Base-by-base conservation (phyloP, 1,140 invertebrate species). In the Heterodera schachtii region DNA sequence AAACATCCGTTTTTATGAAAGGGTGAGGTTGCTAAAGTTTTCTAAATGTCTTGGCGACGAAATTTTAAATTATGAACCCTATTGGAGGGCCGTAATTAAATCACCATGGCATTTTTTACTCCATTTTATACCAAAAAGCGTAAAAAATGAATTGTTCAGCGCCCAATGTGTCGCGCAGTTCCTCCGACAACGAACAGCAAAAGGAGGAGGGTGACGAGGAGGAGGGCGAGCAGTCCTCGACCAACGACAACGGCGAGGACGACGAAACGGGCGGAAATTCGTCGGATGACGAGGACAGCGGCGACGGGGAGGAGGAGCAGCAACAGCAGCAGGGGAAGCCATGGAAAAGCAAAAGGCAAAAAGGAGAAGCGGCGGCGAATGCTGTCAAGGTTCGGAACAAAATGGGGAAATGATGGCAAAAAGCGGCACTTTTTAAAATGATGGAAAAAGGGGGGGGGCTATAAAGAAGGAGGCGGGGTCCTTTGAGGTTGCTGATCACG, bases 201-300 rank as follows among this genome's bases (percentile, higher is more conserved):
- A 31, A 31, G 31, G 31, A 31, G 31, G 31, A 31, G 31, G 46
- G 19, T n/a, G 71, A 73, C 13, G 11, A 13, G 13, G 71, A 4
- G 1, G 71, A 73, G 16, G 11, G 31, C 31, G 31, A 31, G 31
- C 31, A 31, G 31, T 31, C 31, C 31, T 31, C 31, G 31, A 31
- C 31, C 31, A 31, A 13, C 13, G 71, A 13, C n/a, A 19, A 19
- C 19, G 71, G 19, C 71, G 49, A 19, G 13, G 19, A 13, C 16
- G 71, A 73, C 44, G 71, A 46, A 11, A 52, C 13, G 13, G 71
- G 49, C 13, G 71, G 49, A 11, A 52, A 73, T 52, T 46, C 44
- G 11, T 73, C 49, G 13, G 71, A 73, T n/a, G 71, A 52, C 71
- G 71, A 52, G 71, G 11, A 13, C 71, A 73, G 71, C 19, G 44